Evolutionary conservation across 2,113 vertebrate species (phyloP).

Genomic region (Gallinago jamesoni): DNA sequence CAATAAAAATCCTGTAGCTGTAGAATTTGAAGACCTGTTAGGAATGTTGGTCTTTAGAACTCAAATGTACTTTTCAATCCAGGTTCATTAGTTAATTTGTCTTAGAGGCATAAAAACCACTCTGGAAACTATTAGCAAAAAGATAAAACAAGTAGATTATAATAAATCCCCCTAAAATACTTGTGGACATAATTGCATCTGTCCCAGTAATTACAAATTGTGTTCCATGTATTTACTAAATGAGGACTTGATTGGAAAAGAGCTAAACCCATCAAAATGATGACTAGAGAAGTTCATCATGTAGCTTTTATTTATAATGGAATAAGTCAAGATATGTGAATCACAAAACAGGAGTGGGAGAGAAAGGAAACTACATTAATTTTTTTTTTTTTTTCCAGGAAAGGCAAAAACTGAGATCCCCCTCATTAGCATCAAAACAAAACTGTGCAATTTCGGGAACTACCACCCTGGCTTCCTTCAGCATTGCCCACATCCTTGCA

Average conservation of each 20-base stretch:
- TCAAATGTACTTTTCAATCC: not conserved
- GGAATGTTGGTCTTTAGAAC: not conserved
- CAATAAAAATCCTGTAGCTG: not conserved
- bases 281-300: not conserved
- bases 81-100: not conserved
- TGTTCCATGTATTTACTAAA: not conserved
- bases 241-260: not conserved
- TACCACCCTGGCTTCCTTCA: not conserved
- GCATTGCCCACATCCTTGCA: not conserved
- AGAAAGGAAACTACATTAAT: not conserved
- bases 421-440: not conserved
- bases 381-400: not conserved
- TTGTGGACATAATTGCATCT: not conserved
- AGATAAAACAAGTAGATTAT: not conserved
- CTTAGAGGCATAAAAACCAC: not conserved
- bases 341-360: not conserved
- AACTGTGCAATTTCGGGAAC: not conserved
- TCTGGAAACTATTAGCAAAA: not conserved
- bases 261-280: not conserved
- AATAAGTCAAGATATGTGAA: not conserved
- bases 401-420: not conserved
- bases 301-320: not conserved
- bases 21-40: not conserved
- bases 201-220: not conserved
- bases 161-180: not conserved